phyloP scores from a whole-genome alignment of 2,888 invertebrate genomes.

The Caenorhabditis doughertyi region DNA sequence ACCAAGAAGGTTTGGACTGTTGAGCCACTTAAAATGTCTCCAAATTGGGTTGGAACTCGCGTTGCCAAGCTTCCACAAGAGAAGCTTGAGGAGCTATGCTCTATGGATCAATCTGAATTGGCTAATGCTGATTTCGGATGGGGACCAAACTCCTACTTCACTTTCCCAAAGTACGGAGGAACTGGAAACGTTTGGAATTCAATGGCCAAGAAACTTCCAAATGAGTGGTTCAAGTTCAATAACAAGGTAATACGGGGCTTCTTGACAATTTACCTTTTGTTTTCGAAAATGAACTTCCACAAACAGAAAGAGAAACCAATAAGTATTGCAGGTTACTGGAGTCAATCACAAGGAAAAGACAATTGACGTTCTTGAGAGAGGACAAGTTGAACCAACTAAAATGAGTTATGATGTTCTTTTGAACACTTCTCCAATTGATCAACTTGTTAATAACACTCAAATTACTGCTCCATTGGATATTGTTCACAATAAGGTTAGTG shows the following conservation, averaged over 20 bases:
- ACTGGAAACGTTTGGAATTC: constrained; percentile 82
- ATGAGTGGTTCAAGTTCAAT: constrained; percentile 79
- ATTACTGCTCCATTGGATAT: constrained; percentile 76
- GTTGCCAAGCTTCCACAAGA: constrained; percentile 82
- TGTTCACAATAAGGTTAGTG: constrained; percentile 76
- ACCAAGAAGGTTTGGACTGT: constrained; percentile 82
- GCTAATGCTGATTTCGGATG: constrained; percentile 82
- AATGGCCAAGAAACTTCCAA: constrained; percentile 80
- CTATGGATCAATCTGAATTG: constrained; percentile 78
- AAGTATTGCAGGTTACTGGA: constrained; percentile 65
- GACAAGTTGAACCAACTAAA: constrained; percentile 58
- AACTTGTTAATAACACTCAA: constrained; percentile 78
- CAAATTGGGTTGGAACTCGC: constrained; percentile 81
- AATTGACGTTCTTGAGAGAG: constrained; percentile 69
- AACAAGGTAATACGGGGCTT: constrained; percentile 66
- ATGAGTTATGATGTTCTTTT: constrained; percentile 78
- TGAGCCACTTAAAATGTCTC: constrained; percentile 80
- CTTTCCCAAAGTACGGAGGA: constrained; percentile 82
- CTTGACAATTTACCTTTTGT: background rate
- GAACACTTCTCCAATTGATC: constrained; percentile 80
- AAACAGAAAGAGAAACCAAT: background rate
- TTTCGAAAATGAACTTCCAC: no score
- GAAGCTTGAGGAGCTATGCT: constrained; percentile 81
- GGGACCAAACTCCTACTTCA: constrained; percentile 82
- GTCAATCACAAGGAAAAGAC: constrained; percentile 73